Evolutionary conservation across 1,140 invertebrate species (phyloP), one percentile per base, ranked within the genome.

Genomic region (Palaemon carinicauda): DNA sequence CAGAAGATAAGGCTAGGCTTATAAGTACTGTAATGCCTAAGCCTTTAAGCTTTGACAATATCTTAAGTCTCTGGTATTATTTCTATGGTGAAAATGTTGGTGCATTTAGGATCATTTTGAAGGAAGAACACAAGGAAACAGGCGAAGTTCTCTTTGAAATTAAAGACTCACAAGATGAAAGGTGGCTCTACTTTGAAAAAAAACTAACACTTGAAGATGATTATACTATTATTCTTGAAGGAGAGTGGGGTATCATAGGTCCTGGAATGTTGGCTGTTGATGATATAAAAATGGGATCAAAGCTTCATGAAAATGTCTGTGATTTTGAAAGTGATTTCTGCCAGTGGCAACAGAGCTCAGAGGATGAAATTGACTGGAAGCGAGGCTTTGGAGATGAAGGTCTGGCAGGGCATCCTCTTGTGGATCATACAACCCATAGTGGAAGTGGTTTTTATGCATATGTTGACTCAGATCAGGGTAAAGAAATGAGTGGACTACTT

Each of bases 61-160:
- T 87, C 15, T 74, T 87, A 19, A 77, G 24, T 41, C 85, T 87
- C n/a, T 87, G 85, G 85, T 87, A 87, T 50, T 87, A 87, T 54
- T 52, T 82, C 52, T 87, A 77, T 82, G 85, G 85, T 12, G 79
- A 75, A 60, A 80, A 82, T 77, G 85, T 82, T 77, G 85, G 85
- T 19, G 81, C 2, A 41, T 82, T 87, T 41, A 82, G 80, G 78
- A 82, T 87, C 27, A 65, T 87, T 81, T n/a, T 65, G 24, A 87
- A 10, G 29, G 71, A 81, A 21, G 53, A 75, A 31, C 51, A 56
- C n/a, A 52, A 19, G 29, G 52, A 60, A 54, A 29, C 53, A 65
- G 78, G 75, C 33, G 12, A 5, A 24, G 77, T 71, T 60, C 21
- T 87, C 19, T 77, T 87, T 87, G 79, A 81, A 75, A 19, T 81